phyloP scores from a whole-genome alignment of 2,113 vertebrate genomes.

The Malurus elegans region DNA sequence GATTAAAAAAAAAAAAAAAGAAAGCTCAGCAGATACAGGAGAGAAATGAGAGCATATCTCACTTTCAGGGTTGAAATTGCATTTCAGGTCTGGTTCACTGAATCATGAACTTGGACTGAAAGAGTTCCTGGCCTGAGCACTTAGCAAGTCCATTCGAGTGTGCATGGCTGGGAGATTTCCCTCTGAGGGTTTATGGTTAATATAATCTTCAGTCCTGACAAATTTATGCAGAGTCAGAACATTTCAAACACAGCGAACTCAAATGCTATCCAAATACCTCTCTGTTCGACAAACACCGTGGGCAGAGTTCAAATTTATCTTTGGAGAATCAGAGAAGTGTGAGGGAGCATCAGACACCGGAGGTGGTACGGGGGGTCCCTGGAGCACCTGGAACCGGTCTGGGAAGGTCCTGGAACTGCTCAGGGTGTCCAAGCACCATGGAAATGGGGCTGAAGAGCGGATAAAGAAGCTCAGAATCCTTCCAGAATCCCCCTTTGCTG shows the following conservation, averaged over 20 bases:
- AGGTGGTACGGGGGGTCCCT: fast-evolving
- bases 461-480: background rate
- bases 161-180: background rate
- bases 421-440: background rate
- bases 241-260: background rate
- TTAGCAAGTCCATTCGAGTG: background rate
- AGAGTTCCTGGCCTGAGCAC: background rate
- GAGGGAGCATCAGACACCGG: background rate
- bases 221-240: slow-evolving; percentile 37
- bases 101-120: background rate
- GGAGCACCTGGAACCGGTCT: fast-evolving
- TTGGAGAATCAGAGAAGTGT: background rate
- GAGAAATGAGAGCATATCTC: slow-evolving; percentile 1
- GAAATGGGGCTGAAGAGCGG: background rate
- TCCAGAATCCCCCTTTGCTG: background rate
- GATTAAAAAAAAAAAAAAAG: too few species aligned
- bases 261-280: background rate
- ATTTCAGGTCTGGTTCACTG: slow-evolving; percentile 8
- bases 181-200: background rate
- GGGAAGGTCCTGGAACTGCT: background rate
- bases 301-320: background rate
- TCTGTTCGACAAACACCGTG: background rate
- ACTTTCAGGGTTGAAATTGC: background rate
- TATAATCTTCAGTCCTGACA: slow-evolving; percentile 6
- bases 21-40: background rate